phyloP scores from a whole-genome alignment of 2,888 invertebrate genomes.

The Bombylius major region DNA sequence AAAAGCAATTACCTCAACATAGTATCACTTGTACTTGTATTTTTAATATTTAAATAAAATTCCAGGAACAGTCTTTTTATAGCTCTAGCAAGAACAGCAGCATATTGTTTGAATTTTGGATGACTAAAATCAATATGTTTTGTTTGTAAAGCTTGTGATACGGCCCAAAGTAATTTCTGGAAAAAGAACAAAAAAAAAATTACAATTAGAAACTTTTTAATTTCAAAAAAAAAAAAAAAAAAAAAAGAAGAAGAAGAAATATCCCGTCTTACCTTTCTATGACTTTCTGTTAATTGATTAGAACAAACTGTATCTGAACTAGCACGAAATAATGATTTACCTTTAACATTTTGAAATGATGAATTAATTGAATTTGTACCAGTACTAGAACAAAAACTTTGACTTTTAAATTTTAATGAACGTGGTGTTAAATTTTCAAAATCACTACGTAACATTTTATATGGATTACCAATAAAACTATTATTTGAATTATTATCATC shows the following conservation, averaged over 20 bases:
- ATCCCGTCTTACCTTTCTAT: constrained; percentile 25
- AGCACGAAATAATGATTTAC: constrained; percentile 14
- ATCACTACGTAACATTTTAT: constrained; percentile 2
- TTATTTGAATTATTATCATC: constrained; percentile 21
- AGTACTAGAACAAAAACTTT: constrained; percentile 27
- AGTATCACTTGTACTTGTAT: constrained; percentile 65
- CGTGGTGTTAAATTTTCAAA: constrained; percentile 26
- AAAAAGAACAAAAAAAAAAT: background rate
- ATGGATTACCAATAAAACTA: background rate
- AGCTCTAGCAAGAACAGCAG: constrained; percentile 51
- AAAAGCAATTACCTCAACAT: constrained; percentile 47
- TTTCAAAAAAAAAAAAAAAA: background rate
- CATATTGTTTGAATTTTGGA: constrained; percentile 57
- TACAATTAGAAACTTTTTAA: background rate
- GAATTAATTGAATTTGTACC: background rate
- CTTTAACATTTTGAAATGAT: background rate
- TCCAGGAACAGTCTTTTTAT: constrained; percentile 52
- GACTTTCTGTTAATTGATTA: constrained; percentile 28
- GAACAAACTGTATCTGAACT: constrained; percentile 16
- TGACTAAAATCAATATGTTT: constrained; percentile 55
- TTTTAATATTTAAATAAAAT: constrained; percentile 41
- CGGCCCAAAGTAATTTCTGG: constrained; percentile 68
- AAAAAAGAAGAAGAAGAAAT: too few species aligned
- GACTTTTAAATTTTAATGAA: constrained; percentile 33
- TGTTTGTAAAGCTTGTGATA: constrained; percentile 58